Evolutionary conservation across 2,797 vertebrate genomes (phyloP).

Genomic region (Oceanodroma leucorhoa): DNA sequence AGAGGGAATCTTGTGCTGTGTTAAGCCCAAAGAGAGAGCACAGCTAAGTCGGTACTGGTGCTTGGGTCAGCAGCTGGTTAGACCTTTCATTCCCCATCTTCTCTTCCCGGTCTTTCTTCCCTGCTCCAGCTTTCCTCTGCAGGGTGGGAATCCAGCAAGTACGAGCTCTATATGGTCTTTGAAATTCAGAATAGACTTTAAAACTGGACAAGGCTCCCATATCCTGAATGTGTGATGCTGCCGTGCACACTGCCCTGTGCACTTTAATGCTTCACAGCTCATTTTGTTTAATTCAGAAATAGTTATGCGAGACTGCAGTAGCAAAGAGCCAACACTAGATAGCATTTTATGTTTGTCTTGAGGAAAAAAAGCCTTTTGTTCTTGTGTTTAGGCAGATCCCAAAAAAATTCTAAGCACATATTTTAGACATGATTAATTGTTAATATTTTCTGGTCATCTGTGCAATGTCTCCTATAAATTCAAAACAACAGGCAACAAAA

Average conservation of each 20-base stretch:
- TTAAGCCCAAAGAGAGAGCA: not conserved
- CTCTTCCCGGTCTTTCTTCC: not conserved
- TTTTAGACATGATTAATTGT: not conserved
- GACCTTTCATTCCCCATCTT: not conserved
- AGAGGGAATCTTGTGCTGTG: not conserved
- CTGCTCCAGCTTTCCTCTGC: not conserved
- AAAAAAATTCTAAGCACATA: not conserved
- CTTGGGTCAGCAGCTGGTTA: not conserved
- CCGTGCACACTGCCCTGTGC: accelerated
- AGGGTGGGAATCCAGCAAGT: not conserved
- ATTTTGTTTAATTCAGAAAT: not conserved
- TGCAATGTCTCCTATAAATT: not conserved
- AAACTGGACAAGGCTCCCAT: not conserved
- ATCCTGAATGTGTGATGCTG: not conserved
- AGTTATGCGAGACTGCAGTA: constrained; percentile 7
- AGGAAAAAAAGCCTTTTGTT: constrained; percentile 33
- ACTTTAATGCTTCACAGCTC: not conserved
- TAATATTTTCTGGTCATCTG: not conserved
- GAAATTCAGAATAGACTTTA: not conserved
- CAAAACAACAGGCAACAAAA: not conserved
- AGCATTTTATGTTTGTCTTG: constrained; percentile 57
- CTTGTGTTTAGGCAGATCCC: not conserved
- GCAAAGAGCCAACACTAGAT: constrained; percentile 63
- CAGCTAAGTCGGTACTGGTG: not conserved
- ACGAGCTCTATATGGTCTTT: not conserved